Evolutionary conservation across 2,888 invertebrate genomes (phyloP), one percentile per base, ranked within the genome.

Genomic region (Cordilura impudica): DNA sequence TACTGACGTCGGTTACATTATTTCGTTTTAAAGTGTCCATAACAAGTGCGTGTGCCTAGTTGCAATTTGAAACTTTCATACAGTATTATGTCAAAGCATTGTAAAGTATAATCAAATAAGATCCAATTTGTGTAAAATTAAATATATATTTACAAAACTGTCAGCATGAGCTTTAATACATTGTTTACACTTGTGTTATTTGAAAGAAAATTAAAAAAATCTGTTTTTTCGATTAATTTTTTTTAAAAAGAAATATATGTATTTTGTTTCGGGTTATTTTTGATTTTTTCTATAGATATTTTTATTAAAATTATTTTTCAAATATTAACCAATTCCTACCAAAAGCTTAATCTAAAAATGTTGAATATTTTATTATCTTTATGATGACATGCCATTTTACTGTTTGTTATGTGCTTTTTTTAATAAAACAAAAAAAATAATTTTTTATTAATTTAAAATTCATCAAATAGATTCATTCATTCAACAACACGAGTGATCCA

Each of bases 381-480:
- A 12, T 39, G n/a, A 39, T 39, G 12, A 2, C 35, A n/a, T 39
- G n/a, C 3, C 1, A 39, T 1, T n/a, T 1, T 39, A 39, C 35
- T 39, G 35, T 39, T n/a, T n/a, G 35, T 39, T n/a, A n/a, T 31
- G 65, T 51, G 35, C 56, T 58, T 72, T n/a, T 31, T 49, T 47
- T 56, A 77, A 66, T 67, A 31, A 69, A 77, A 66, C 63, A 31
- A 69, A 65, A 69, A 63, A 39, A 61, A n/a, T 26, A 35, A 51
- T 29, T 35, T 21, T 35, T 35, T 54, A 51, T 66, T 49, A 29
- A 61, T 63, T 67, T 35, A 53, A 73, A 69, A 78, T 65, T 78
- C 58, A 63, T 39, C 67, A 45, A 73, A 73, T 60, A 53, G 35
- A 67, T 54, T 58, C 31, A 31, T 47, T 66, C 18, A 67, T 45